Evolutionary conservation across 2,888 invertebrate genomes (phyloP).

Genomic region (Drosophila mayaguana): DNA sequence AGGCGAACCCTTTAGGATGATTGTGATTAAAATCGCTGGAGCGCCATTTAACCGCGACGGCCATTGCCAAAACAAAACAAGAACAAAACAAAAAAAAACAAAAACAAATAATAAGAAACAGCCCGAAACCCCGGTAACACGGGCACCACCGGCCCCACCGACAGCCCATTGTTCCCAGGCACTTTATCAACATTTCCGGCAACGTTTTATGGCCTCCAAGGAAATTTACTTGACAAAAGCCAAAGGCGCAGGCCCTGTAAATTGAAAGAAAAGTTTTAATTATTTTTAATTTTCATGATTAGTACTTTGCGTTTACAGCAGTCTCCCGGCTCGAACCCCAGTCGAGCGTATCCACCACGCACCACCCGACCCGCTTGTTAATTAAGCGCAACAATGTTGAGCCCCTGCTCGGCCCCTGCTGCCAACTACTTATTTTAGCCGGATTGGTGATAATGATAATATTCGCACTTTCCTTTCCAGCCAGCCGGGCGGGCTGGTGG

Average conservation of each 20-base stretch:
- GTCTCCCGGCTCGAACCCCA: constrained; percentile 18
- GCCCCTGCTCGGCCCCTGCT: constrained; percentile 22
- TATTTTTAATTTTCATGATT: constrained; percentile 84
- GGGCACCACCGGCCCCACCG: background rate
- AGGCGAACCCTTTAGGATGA: constrained; percentile 65
- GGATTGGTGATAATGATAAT: constrained; percentile 82
- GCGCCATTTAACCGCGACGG: constrained; percentile 81
- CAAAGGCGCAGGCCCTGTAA: constrained; percentile 39
- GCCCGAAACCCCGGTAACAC: background rate
- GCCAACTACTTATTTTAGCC: constrained; percentile 44
- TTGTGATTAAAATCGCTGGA: constrained; percentile 80
- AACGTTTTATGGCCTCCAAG: constrained; percentile 68
- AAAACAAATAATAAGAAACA: background rate
- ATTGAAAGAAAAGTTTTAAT: constrained; percentile 82
- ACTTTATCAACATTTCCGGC: constrained; percentile 73
- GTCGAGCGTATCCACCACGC: background rate
- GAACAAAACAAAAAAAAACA: background rate
- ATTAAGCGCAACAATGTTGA: constrained; percentile 81
- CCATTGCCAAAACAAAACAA: constrained; percentile 58
- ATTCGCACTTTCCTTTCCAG: constrained; percentile 75
- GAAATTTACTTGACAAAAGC: constrained; percentile 62
- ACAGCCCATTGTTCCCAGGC: constrained; percentile 42
- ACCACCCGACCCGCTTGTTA: constrained; percentile 62
- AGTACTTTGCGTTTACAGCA: constrained; percentile 78
- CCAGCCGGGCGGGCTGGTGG: background rate